phyloP scores from a whole-genome alignment of 2,797 vertebrate genomes.

The Phrynocephalus forsythii region DNA sequence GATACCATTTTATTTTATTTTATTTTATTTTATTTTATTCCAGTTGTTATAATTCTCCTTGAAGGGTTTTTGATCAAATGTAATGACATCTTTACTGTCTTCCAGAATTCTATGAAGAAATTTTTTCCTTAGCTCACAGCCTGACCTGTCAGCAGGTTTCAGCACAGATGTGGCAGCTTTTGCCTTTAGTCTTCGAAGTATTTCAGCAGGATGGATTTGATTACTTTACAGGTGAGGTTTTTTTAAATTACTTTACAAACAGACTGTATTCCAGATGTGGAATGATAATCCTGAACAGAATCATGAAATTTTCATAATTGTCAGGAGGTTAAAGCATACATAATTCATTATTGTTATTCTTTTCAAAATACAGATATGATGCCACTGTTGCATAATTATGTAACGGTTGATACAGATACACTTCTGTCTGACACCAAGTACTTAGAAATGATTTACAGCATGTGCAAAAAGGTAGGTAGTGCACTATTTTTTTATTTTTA shows the following conservation, averaged over 20 bases:
- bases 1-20: conserved; percentile 1
- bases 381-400: conserved; percentile 98
- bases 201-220: conserved; percentile 99
- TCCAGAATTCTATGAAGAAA: conserved; percentile 98
- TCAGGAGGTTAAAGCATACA: neutral
- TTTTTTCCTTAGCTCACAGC: conserved; percentile 97
- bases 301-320: neutral
- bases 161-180: conserved; percentile 98
- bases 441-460: conserved; percentile 98
- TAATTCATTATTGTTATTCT: conserved; percentile 34
- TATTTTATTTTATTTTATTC: too few relatives aligned
- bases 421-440: conserved; percentile 98
- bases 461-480: conserved; percentile 96
- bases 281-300: neutral
- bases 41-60: conserved; percentile 33
- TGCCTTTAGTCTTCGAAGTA: conserved; percentile 96
- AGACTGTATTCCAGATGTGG: conserved; percentile 39
- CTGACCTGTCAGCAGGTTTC: conserved; percentile 99
- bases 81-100: conserved; percentile 56
- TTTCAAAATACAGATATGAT: conserved; percentile 91
- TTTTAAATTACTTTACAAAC: conserved; percentile 18
- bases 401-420: conserved; percentile 97
- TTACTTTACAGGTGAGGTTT: conserved; percentile 93
- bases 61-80: neutral
- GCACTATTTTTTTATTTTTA: neutral